Percentiles rank a stretch among this genome's conserved stretches.
phyloP scores from a whole-genome alignment of 2,888 invertebrate species.

The Polydrusus cervinus region DNA sequence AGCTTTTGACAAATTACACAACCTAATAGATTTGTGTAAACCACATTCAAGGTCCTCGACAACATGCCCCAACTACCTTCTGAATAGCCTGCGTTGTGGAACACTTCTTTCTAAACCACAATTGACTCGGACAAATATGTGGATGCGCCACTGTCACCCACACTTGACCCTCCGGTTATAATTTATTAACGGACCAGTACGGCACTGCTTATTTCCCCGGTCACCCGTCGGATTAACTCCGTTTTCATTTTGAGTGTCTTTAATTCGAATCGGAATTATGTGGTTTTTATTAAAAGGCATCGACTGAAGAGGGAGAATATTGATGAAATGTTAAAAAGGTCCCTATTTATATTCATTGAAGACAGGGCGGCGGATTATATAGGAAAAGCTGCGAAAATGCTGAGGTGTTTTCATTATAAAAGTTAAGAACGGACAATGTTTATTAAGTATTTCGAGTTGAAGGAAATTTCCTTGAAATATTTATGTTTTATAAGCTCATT shows the following conservation, averaged over 20 bases:
- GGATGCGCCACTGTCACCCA: too few relatives aligned
- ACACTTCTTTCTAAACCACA: too few relatives aligned
- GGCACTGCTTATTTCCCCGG: not conserved
- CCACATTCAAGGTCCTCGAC: too few relatives aligned
- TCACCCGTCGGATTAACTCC: constrained; percentile 14
- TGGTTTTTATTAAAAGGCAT: constrained; percentile 34
- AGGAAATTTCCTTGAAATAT: not conserved
- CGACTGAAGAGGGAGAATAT: constrained; percentile 7
- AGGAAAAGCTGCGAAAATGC: constrained; percentile 6
- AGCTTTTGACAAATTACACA: too few relatives aligned
- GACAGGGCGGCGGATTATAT: constrained; percentile 11
- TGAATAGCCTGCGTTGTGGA: too few relatives aligned
- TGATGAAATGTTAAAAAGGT: constrained; percentile 24
- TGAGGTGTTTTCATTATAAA: constrained; percentile 14
- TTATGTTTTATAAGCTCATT: not conserved
- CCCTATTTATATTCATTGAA: constrained; percentile 30
- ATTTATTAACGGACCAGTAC: not conserved
- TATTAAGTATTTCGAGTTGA: not conserved
- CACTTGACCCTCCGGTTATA: too few relatives aligned
- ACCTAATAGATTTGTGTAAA: too few relatives aligned
- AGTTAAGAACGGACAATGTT: constrained; percentile 1
- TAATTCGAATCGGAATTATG: constrained; percentile 21
- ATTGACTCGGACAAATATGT: too few relatives aligned
- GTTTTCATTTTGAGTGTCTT: constrained; percentile 21
- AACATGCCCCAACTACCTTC: too few relatives aligned